Evolutionary conservation across 2,113 vertebrate species (phyloP), one percentile per base, ranked within the genome.

Genomic region (Xyliphius kryptos): DNA sequence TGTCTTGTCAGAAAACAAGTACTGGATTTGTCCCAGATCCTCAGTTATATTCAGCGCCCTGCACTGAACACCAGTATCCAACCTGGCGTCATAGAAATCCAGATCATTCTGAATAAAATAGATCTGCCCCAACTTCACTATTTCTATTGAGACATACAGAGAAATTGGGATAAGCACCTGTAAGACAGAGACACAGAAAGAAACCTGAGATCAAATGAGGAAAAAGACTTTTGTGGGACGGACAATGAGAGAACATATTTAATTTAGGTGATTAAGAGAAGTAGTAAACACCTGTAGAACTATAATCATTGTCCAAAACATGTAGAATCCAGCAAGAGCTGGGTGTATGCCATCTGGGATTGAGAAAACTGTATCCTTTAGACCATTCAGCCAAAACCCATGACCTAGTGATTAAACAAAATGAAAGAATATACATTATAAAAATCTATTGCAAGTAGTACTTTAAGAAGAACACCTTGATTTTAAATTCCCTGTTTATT

Each of bases 261-360:
- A n/a, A 9, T 15, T 36, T 53, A 12, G 46, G 62, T 36, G 9
- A 38, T n/a, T n/a, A n/a, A n/a, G n/a, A 38, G n/a, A 9, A 21
- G 26, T 8, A 4, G 6, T 14, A 20, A 15, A 32, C 37, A 97
- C 95, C 93, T 98, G 95, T 36, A 98, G 73, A 48, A 98, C 86
- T 79, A 98, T 98, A 56, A 98, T 91, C 93, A 97, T 98, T 0
- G 93, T 96, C 95, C 92, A 97, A 77, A 98, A 98, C 78, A 92
- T 89, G 63, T 91, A 91, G 80, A 97, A 97, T 8, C 85, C 92
- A 65, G 89, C 90, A 65, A 95, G 63, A 0, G 68, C 4, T 46
- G 93, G 87, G 44, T 86, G 62, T 2, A 68, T 72, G 0, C 14
- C 71, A 14, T 79, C 72, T 1, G 89, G 85, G 3, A 90, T 77